Evolutionary conservation across 2,113 vertebrate species (phyloP), one percentile per base, ranked within the genome.

Genomic region (Misgurnus anguillicaudatus): DNA sequence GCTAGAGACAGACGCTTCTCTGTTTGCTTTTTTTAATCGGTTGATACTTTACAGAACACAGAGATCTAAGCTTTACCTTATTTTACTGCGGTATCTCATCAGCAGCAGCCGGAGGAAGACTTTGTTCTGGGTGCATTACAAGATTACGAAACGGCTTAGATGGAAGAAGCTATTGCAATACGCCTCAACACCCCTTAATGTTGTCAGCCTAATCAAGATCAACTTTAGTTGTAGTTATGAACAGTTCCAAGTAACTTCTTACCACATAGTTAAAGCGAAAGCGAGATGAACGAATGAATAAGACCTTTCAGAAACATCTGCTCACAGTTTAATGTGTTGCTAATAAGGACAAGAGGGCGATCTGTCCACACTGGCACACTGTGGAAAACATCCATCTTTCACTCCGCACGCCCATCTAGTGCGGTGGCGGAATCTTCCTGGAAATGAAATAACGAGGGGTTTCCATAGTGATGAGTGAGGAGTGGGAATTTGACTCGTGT

Each of bases 381-480:
- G 64, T 1, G 1, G 45, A 58, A 45, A 55, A 57, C 31, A 36
- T 57, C 70, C 19, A 31, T 55, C 31, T 55, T 38, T 38, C 31
- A 11, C 69, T 57, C 68, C 9, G 4, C 67, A 55, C 60, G 64
- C 21, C 53, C 83, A 87, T 88, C 88, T 84, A 83, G 67, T 3
- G 0, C 64, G 84, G 78, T 80, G 42, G 77, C 24, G n/a, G 45
- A 13, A 14, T 64, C 67, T 78, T 77, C 86, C 85, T 87, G 85
- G 62, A 88, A 87, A 89, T 82, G 69, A 86, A 88, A 86, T 87
- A 90, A 91, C 86, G 85, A 88, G 63, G 84, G 85, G 90, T 89
- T 87, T 75, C 89, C 87, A 87, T 89, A 79, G 90, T 79, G 80
- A 90, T 87, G 83, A 83, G 57, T 48, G 83, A 63, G 70, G 73